phyloP scores from a whole-genome alignment of 35 echinoderm and acorn worm species.

The Amphiura filiformis region DNA sequence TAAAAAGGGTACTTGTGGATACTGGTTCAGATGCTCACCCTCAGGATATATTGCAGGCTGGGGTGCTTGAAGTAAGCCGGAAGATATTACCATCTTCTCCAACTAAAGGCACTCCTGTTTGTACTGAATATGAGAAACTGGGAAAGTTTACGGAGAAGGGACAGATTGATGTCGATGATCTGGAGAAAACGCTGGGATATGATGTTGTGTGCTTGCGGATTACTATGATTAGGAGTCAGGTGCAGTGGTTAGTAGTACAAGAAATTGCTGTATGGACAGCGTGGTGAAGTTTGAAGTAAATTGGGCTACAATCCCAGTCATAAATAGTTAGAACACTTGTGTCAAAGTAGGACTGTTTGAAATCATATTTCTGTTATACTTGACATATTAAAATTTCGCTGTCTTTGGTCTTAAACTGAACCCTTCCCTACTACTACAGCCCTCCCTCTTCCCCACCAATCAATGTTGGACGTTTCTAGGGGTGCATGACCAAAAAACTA shows the following conservation, averaged over 20 bases:
- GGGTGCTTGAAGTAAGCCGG: constrained; percentile 51
- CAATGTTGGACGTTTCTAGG: too few species aligned
- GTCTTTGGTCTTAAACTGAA: too few species aligned
- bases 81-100: constrained; percentile 6
- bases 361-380: too few species aligned
- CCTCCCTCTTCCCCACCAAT: too few species aligned
- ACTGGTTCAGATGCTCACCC: constrained; percentile 76
- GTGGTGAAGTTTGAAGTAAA: too few species aligned
- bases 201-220: constrained; percentile 61
- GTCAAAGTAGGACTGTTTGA: too few species aligned
- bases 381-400: too few species aligned
- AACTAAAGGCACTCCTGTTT: constrained; percentile 22
- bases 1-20: constrained; percentile 60
- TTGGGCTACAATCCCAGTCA: too few species aligned
- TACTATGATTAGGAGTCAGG: constrained; percentile 52
- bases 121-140: constrained; percentile 56
- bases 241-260: constrained; percentile 66
- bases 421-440: too few species aligned
- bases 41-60: constrained; percentile 57
- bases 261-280: constrained; percentile 87
- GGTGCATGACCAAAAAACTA: too few species aligned
- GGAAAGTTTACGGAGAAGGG: constrained; percentile 59
- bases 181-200: constrained; percentile 25
- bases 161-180: constrained; percentile 48
- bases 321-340: too few species aligned